A percentile compares a stretch with the other conserved stretches of the same genome.
These are phyloP conservation scores for Hyles euphorbiae DNA, from an alignment of 1,140 invertebrate genomes.

Conservation along the genomic window DNA sequence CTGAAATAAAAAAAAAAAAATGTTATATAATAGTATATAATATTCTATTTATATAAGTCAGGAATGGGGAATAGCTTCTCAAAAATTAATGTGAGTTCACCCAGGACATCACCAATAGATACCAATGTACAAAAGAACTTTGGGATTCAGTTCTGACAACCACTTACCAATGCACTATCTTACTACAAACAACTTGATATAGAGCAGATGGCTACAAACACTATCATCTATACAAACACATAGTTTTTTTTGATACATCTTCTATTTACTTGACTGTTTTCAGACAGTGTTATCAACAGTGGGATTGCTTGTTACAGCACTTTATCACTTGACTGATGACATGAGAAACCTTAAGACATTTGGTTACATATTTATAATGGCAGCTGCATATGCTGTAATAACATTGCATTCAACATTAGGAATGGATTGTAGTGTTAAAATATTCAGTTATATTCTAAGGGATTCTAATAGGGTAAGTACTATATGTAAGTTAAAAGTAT, in stretches of 20 bases:
- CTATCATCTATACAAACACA: background rate
- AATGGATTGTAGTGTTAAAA: constrained; percentile 23
- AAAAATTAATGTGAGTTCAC: no score
- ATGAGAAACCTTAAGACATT: constrained; percentile 29
- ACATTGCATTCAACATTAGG: constrained; percentile 39
- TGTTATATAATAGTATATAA: no score
- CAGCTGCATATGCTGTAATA: constrained; percentile 31
- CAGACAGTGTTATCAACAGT: constrained; percentile 54
- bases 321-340: constrained; percentile 35
- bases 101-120: no score
- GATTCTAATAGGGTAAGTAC: constrained; percentile 39
- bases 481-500: background rate
- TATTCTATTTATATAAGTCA: no score
- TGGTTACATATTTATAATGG: constrained; percentile 26
- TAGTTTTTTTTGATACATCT: background rate
- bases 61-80: no score
- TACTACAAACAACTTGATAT: no score
- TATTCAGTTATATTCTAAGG: constrained; percentile 41
- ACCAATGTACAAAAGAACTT: no score
- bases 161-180: no score
- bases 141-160: no score
- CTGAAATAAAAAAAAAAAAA: no score
- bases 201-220: no score
- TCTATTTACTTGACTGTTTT: constrained; percentile 30
- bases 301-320: constrained; percentile 46